Conservation (phyloP, 2,888 invertebrate genomes). For the Drosophila borborema region DNA sequence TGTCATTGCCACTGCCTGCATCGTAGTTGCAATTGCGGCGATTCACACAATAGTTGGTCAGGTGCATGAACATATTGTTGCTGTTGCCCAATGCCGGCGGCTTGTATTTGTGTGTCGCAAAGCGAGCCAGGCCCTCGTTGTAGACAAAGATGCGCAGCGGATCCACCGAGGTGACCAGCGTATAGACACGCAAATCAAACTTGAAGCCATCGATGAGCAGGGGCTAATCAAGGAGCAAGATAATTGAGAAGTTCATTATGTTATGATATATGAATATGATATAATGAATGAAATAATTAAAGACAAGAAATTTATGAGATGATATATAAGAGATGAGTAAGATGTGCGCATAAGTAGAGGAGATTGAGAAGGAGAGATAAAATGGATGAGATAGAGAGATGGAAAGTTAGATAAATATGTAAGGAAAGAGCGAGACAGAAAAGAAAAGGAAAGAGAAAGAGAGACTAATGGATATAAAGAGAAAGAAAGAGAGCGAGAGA, state of each 20-base stretch:
- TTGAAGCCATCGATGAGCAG: slow-evolving; percentile 96
- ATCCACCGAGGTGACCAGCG: slow-evolving; percentile 95
- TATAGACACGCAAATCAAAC: slow-evolving; percentile 95
- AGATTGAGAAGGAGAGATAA: too few species aligned
- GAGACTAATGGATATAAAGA: too few species aligned
- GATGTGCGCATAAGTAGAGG: too few species aligned
- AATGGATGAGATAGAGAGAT: too few species aligned
- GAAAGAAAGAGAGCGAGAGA: too few species aligned
- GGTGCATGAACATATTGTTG: slow-evolving; percentile 96
- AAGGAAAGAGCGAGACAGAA: too few species aligned
- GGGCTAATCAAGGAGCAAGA: slow-evolving; percentile 86
- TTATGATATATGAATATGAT: too few species aligned
- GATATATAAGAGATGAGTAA: too few species aligned
- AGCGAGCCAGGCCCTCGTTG: slow-evolving; percentile 95
- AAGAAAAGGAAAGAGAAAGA: too few species aligned
- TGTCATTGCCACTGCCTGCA: slow-evolving; percentile 88
- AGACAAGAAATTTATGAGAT: too few species aligned
- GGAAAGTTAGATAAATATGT: too few species aligned
- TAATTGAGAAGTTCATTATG: neutral
- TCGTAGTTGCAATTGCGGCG: slow-evolving; percentile 95
- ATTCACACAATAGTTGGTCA: slow-evolving; percentile 97
- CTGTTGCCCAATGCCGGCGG: slow-evolving; percentile 93
- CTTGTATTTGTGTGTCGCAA: slow-evolving; percentile 94
- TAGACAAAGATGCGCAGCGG: slow-evolving; percentile 95
- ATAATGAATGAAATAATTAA: too few species aligned